Conservation (phyloP, 2,797 vertebrate genomes). For the Ctenopoma kingsleyae region DNA sequence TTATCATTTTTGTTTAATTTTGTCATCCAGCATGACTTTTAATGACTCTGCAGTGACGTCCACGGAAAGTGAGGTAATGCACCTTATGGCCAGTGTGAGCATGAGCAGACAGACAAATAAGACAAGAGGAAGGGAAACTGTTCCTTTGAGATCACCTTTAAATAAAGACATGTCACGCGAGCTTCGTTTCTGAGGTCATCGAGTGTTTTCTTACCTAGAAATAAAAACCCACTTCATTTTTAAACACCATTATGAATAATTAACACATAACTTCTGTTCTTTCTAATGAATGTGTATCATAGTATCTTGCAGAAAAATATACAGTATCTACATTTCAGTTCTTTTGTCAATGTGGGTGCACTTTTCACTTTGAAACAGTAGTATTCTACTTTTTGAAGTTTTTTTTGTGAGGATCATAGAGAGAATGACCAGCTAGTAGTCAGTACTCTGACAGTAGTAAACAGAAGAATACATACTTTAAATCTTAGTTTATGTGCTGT, state of each 20-base stretch:
- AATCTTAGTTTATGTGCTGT: too few relatives aligned
- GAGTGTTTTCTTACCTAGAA: constrained; percentile 49
- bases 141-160: constrained; percentile 12
- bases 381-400: too few relatives aligned
- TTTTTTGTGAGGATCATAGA: too few relatives aligned
- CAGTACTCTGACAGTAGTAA: too few relatives aligned
- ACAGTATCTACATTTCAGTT: too few relatives aligned
- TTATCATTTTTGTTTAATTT: constrained; percentile 51
- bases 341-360: too few relatives aligned
- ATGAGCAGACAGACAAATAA: not conserved
- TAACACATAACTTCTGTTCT: constrained; percentile 28
- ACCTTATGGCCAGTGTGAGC: not conserved
- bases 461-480: too few relatives aligned
- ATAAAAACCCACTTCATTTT: constrained; percentile 62
- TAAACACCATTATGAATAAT: constrained; percentile 64
- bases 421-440: too few relatives aligned
- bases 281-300: not conserved
- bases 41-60: constrained; percentile 37
- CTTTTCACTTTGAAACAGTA: too few relatives aligned
- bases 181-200: constrained; percentile 9
- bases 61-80: constrained; percentile 44
- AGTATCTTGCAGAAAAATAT: not conserved
- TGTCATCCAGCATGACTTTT: constrained; percentile 40
- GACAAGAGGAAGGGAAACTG: constrained; percentile 14
- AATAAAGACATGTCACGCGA: constrained; percentile 61